phyloP scores from a whole-genome alignment of 2,888 invertebrate species.

The Pelosia muscerda region DNA sequence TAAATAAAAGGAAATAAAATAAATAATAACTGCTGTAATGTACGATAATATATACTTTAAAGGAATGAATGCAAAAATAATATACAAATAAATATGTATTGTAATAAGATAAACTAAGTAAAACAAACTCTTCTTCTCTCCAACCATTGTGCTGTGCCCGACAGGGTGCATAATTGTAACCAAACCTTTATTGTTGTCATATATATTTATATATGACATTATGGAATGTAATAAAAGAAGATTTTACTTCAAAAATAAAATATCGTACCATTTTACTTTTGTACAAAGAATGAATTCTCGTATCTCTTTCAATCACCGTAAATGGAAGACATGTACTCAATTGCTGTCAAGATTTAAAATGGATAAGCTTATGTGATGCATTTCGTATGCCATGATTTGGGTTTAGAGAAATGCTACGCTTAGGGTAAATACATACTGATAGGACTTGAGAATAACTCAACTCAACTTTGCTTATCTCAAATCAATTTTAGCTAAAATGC shows the following conservation, averaged over 20 bases:
- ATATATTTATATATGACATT: too few species aligned
- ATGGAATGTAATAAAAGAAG: too few species aligned
- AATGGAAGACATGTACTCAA: slow-evolving; percentile 9
- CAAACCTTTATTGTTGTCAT: too few species aligned
- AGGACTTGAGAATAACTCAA: slow-evolving; percentile 15
- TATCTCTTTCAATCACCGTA: slow-evolving; percentile 24
- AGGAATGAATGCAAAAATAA: too few species aligned
- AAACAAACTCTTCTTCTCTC: too few species aligned
- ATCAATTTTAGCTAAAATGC: neutral
- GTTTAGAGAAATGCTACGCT: slow-evolving; percentile 17
- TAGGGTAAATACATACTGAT: slow-evolving; percentile 14
- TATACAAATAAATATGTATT: too few species aligned
- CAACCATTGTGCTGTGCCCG: too few species aligned
- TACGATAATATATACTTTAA: too few species aligned
- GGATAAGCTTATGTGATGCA: slow-evolving; percentile 18
- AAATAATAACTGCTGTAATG: too few species aligned
- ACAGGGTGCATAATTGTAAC: too few species aligned
- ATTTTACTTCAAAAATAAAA: too few species aligned
- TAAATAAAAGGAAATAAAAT: neutral
- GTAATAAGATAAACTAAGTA: too few species aligned
- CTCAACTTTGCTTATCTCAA: slow-evolving; percentile 13
- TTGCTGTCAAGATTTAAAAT: slow-evolving; percentile 15
- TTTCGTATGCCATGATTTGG: slow-evolving; percentile 10
- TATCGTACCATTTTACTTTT: neutral
- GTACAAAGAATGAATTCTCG: neutral